Base-by-base conservation (phyloP, 2,797 vertebrate species). In the Smutsia gigantea region DNA sequence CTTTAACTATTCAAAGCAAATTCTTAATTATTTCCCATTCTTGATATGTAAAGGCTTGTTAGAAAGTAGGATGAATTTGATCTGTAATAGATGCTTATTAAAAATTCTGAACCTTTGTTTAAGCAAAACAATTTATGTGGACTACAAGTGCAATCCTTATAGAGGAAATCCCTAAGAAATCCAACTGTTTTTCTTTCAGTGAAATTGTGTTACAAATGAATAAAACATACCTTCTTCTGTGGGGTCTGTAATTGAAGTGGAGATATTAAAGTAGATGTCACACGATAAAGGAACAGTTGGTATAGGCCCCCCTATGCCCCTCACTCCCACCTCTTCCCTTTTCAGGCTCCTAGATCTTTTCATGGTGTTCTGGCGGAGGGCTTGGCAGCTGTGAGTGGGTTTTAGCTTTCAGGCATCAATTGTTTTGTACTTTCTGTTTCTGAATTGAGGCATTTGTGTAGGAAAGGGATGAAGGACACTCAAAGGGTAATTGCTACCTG, bases 1-100 rank as follows among this genome's bases (percentile, higher is more conserved):
- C 59, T 94, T 90, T 92, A 86, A 92, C 46, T 61, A 61, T 55
- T 95, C 39, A 51, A 92, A 95, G 29, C 55, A 88, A 85, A 85
- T 61, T 77, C 27, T 83, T 93, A 86, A 82, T 61, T 81, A 64
- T 72, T 84, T 83, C 49, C 46, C 53, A 53, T 84, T 86, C 37
- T 89, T 59, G 49, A 79, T 68, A 39, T 83, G 53, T 71, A 91
- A 91, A 87, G 66, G 4, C 23, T 93, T 84, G 95, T 90, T 71
- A 74, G 87, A 90, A 95, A 85, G 63, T 25, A 34, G 37, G 37
- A 66, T 78, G 55, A 92, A 63, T 31, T 88, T 89, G 37, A 91
- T 86, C 55, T 59, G 29, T n/a, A 84, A 85, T n/a, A 49, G 78
- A 68, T 5, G 2, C 46, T 59, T 90, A 93, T 77, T 90, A 85